Percentiles rank a stretch among this genome's conserved stretches.
Evolutionary conservation across 1,140 invertebrate genomes (phyloP).

Genomic region (Drosophila hydei): DNA sequence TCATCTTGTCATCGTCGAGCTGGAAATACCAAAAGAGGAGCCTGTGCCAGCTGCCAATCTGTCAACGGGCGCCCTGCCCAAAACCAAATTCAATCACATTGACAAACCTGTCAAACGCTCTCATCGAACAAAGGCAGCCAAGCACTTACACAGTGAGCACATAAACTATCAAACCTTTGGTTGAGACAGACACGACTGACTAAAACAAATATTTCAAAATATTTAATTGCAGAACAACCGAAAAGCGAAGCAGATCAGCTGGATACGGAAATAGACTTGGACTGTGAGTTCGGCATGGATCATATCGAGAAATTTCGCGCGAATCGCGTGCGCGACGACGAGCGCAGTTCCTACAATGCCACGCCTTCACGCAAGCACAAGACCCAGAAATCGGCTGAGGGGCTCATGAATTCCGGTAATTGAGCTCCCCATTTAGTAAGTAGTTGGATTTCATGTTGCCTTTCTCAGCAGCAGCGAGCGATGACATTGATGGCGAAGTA

Average conservation of each 20-base stretch:
- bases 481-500: not conserved
- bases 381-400: too few species aligned
- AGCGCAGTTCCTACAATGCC: too few species aligned
- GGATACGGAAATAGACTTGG: constrained; percentile 45
- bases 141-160: not conserved
- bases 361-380: too few species aligned
- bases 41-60: too few species aligned
- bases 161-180: not conserved
- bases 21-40: too few species aligned
- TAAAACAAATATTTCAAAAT: not conserved
- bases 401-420: not conserved
- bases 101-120: not conserved
- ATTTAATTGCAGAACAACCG: constrained; percentile 18
- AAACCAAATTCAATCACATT: constrained; percentile 6
- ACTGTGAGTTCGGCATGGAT: constrained; percentile 58
- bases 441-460: not conserved
- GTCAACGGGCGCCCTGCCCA: constrained; percentile 42
- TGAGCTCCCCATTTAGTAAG: too few species aligned
- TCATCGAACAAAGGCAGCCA: not conserved
- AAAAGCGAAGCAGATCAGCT: not conserved
- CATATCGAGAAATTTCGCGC: constrained; percentile 46
- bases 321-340: constrained; percentile 21
- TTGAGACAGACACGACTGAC: not conserved
- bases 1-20: not conserved
- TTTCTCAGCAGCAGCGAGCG: not conserved